Conservation (phyloP, 2,888 invertebrate genomes). For the Belgica antarctica region DNA sequence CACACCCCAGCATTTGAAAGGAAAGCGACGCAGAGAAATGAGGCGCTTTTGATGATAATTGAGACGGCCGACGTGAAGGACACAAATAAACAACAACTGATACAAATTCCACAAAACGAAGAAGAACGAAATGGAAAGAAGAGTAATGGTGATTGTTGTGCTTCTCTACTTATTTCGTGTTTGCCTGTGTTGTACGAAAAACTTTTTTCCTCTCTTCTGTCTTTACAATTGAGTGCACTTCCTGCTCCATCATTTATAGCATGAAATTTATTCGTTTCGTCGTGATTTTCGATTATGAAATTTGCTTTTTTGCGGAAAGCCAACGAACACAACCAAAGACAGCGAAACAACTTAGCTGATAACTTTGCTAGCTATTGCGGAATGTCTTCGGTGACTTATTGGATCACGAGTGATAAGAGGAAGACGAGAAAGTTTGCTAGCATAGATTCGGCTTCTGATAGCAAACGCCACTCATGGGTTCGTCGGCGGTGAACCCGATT, state of each 20-base stretch:
- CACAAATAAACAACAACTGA: conserved; percentile 12
- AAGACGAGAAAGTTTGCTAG: too few relatives aligned
- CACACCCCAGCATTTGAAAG: neutral
- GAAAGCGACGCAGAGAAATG: conserved; percentile 6
- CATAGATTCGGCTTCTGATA: too few relatives aligned
- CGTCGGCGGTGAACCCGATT: too few relatives aligned
- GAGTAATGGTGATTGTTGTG: conserved; percentile 29
- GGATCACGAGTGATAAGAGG: too few relatives aligned
- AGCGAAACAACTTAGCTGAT: too few relatives aligned
- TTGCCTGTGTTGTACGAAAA: neutral
- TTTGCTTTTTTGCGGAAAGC: neutral
- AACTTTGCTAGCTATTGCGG: neutral
- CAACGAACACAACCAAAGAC: neutral
- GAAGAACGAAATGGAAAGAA: conserved; percentile 12
- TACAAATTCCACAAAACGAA: neutral
- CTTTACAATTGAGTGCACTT: conserved; percentile 44
- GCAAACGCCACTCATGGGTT: too few relatives aligned
- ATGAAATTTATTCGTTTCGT: conserved; percentile 13
- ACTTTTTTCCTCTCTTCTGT: conserved; percentile 28
- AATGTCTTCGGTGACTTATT: neutral
- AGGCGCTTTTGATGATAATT: conserved; percentile 25
- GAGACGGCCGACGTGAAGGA: conserved; percentile 30
- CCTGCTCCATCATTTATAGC: conserved; percentile 26
- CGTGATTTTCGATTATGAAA: conserved; percentile 24
- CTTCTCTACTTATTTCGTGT: neutral